These are phyloP conservation scores for Erpetoichthys calabaricus DNA, from an alignment of 2,797 vertebrate genomes.

Conservation along the genomic window DNA sequence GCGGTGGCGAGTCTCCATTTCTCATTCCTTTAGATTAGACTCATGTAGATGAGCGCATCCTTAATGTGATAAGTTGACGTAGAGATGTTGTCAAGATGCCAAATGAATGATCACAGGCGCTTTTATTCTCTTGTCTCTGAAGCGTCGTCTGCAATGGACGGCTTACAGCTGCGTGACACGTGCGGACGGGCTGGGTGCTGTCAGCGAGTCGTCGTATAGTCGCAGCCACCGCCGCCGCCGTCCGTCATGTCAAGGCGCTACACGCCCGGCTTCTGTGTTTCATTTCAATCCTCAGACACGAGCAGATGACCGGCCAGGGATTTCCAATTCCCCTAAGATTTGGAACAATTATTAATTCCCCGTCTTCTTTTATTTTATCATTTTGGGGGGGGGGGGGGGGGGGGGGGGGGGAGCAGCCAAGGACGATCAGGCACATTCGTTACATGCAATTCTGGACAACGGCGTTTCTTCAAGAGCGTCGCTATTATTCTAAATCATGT, in stretches of 20 bases:
- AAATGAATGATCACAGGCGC: background rate
- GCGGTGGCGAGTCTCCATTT: background rate
- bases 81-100: background rate
- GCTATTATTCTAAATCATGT: too few relatives aligned
- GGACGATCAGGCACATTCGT: too few relatives aligned
- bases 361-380: too few relatives aligned
- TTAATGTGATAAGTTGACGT: constrained; percentile 2
- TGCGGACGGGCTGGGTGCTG: constrained; percentile 1
- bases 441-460: too few relatives aligned
- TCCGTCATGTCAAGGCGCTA: background rate
- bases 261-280: background rate
- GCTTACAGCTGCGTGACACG: constrained; percentile 5
- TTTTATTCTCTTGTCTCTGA: background rate
- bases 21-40: background rate
- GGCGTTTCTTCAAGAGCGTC: too few relatives aligned
- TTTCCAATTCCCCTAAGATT: too few relatives aligned
- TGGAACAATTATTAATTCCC: too few relatives aligned
- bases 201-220: constrained; percentile 2
- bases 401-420: too few relatives aligned
- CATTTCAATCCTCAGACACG: background rate
- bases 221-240: background rate
- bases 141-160: background rate
- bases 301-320: too few relatives aligned
- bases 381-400: too few relatives aligned
- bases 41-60: background rate